These are phyloP conservation scores for Stichodactyla mertensii DNA, from an alignment of 64 coral and sea anemone species.

Conservation along the genomic window DNA sequence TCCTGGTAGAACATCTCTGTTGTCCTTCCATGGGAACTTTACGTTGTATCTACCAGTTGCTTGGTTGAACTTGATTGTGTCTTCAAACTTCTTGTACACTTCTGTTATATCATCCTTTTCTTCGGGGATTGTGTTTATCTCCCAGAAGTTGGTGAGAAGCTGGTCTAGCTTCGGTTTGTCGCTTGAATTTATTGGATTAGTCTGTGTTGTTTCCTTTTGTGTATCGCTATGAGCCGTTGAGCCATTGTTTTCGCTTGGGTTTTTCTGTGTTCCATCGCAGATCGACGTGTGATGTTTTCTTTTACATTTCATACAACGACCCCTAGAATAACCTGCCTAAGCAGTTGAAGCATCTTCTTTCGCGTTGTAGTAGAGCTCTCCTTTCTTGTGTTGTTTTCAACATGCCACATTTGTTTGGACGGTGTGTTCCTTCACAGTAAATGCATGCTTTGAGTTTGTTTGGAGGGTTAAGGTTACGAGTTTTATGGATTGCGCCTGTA, in stretches of 20 bases:
- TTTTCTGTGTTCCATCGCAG: too few relatives aligned
- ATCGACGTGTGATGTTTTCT: too few relatives aligned
- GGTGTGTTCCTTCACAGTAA: conserved; percentile 30
- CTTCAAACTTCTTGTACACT: conserved; percentile 21
- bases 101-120: conserved; percentile 12
- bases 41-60: conserved; percentile 44
- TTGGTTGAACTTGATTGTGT: conserved; percentile 33
- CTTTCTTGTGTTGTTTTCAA: not conserved
- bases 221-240: too few relatives aligned
- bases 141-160: conserved; percentile 43
- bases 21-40: conserved; percentile 42
- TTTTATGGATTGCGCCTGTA: not conserved
- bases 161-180: conserved; percentile 26
- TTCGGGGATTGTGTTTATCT: conserved; percentile 45
- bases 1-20: conserved; percentile 28
- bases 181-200: not conserved
- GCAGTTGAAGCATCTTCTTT: conserved; percentile 34
- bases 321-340: not conserved
- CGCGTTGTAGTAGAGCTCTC: not conserved
- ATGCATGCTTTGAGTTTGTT: not conserved
- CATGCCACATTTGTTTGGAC: not conserved
- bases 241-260: too few relatives aligned
- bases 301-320: not conserved
- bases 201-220: too few relatives aligned
- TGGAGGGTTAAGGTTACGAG: not conserved